phyloP scores from a whole-genome alignment of 2,113 vertebrate species.

The Mastomys coucha region DNA sequence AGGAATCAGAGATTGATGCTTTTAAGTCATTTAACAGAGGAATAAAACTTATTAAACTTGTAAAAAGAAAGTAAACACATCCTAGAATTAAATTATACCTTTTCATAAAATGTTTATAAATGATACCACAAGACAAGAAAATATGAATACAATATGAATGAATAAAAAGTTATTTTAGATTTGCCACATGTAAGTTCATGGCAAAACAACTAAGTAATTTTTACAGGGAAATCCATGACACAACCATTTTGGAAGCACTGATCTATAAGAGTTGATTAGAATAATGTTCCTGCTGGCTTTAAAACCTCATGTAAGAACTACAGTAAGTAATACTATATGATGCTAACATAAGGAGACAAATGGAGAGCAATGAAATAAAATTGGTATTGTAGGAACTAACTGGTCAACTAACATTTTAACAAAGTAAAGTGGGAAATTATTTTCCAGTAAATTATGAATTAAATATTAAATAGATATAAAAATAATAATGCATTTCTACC shows the following conservation, averaged over 20 bases:
- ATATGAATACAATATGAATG: not conserved
- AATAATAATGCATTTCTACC: no score
- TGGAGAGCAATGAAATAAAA: no score
- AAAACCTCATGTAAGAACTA: no score
- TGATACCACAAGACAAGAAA: not conserved
- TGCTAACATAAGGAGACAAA: no score
- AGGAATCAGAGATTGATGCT: not conserved
- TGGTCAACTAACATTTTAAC: no score
- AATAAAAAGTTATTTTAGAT: not conserved
- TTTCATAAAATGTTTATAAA: not conserved
- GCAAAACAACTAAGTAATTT: not conserved
- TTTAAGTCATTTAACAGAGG: slow-evolving; percentile 31
- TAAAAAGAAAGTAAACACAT: not conserved
- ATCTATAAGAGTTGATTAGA: not conserved
- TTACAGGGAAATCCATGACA: not conserved
- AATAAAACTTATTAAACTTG: not conserved
- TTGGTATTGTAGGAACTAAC: no score
- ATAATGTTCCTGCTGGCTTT: not conserved
- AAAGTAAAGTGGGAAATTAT: no score
- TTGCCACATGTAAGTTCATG: not conserved
- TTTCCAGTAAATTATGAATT: no score
- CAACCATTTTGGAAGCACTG: not conserved
- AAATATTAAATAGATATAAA: no score
- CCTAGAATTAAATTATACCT: not conserved
- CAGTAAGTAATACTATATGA: no score